phyloP scores from a whole-genome alignment of 2,797 vertebrate genomes.

The Galago senegalensis region DNA sequence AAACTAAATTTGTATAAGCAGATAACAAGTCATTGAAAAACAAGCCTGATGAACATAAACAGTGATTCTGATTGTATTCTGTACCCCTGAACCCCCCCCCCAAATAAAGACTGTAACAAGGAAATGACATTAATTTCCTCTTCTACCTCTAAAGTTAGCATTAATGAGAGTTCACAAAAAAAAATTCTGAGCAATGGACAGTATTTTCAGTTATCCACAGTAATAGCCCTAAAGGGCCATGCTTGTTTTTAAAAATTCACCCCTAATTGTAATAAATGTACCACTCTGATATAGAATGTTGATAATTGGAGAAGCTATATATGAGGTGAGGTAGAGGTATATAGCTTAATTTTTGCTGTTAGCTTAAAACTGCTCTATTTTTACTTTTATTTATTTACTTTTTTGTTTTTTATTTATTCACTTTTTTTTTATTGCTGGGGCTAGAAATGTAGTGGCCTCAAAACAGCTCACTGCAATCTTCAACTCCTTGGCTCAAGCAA shows the following conservation, averaged over 20 bases:
- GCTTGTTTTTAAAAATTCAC: background rate
- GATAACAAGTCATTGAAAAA: constrained; percentile 11
- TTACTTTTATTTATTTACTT: background rate
- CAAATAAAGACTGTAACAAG: background rate
- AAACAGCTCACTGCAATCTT: background rate
- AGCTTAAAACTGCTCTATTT: constrained; percentile 30
- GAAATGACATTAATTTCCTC: constrained; percentile 43
- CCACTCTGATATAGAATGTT: background rate
- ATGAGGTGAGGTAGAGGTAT: fast-evolving
- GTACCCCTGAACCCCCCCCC: no score
- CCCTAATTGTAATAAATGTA: background rate
- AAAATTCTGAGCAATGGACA: constrained; percentile 19
- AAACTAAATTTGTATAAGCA: constrained; percentile 25
- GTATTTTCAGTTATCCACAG: background rate
- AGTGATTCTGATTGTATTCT: constrained; percentile 28
- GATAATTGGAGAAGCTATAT: background rate
- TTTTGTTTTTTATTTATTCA: background rate
- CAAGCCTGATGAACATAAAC: constrained; percentile 27
- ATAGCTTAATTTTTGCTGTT: background rate
- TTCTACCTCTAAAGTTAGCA: constrained; percentile 43
- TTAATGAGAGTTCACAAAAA: constrained; percentile 2
- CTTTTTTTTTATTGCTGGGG: background rate
- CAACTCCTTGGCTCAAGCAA: background rate
- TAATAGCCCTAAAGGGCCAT: background rate
- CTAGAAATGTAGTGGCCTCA: background rate